phyloP scores from a whole-genome alignment of 2,113 vertebrate species.

The Tamias sibiricus region DNA sequence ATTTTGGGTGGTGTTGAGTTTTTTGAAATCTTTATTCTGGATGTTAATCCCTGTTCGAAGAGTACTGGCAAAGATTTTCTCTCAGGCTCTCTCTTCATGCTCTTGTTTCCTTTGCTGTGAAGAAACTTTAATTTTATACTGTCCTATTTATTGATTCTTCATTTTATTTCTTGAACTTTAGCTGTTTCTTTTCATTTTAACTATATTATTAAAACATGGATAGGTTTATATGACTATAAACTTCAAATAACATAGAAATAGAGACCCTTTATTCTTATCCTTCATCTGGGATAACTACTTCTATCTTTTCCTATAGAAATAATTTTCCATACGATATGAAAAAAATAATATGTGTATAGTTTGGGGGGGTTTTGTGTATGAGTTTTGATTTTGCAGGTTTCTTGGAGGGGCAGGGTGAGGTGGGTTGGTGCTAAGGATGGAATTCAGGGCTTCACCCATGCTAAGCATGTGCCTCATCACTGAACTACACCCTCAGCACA shows the following conservation, averaged over 20 bases:
- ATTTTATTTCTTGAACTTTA: too few relatives aligned
- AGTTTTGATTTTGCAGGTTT: not conserved
- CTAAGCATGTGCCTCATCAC: not conserved
- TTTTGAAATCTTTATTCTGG: too few relatives aligned
- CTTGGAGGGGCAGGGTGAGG: too few relatives aligned
- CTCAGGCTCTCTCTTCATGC: too few relatives aligned
- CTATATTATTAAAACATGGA: not conserved
- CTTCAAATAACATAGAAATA: constrained; percentile 33
- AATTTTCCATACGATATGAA: constrained; percentile 20
- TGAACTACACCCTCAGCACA: not conserved
- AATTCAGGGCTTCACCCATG: not conserved
- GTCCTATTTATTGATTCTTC: too few relatives aligned
- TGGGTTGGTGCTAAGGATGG: not conserved
- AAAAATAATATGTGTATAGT: not conserved
- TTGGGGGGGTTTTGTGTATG: not conserved
- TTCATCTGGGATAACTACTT: not conserved
- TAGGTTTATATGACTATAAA: not conserved
- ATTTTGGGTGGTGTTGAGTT: too few relatives aligned
- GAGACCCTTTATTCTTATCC: not conserved
- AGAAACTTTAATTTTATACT: too few relatives aligned
- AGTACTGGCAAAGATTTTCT: too few relatives aligned
- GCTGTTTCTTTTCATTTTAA: not conserved
- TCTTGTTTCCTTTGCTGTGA: too few relatives aligned
- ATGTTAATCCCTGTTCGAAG: too few relatives aligned
- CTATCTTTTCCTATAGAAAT: constrained; percentile 18